Conservation (phyloP, 1,140 invertebrate genomes). For the Caenorhabditis tropicalis region DNA sequence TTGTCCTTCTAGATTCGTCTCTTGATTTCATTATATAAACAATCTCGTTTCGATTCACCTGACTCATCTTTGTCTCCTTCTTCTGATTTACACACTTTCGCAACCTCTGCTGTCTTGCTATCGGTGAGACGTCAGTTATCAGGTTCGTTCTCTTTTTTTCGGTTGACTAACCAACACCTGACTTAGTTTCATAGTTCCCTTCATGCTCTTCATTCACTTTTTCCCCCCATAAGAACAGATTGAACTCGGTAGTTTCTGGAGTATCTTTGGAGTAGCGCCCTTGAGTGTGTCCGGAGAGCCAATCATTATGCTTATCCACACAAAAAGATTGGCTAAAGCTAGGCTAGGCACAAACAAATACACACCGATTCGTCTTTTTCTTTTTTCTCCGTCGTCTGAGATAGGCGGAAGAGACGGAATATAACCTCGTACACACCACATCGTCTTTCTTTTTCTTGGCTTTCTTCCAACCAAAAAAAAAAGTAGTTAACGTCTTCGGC, state of each 20-base stretch:
- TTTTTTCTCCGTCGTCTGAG: background rate
- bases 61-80: background rate
- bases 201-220: background rate
- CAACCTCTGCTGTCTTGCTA: background rate
- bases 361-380: background rate
- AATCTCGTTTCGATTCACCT: background rate
- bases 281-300: background rate
- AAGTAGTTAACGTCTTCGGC: background rate
- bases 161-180: background rate
- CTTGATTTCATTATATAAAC: too few relatives aligned
- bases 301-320: constrained; percentile 18
- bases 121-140: background rate
- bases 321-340: background rate
- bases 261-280: background rate
- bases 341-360: background rate
- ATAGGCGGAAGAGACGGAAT: background rate
- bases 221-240: too few relatives aligned
- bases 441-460: background rate
- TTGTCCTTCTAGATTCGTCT: too few relatives aligned
- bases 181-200: background rate
- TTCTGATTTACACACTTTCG: background rate
- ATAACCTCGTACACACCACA: background rate
- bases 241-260: background rate
- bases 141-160: background rate
- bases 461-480: background rate